phyloP scores from a whole-genome alignment of 2,113 vertebrate species.

The Budorcas taxicolor region DNA sequence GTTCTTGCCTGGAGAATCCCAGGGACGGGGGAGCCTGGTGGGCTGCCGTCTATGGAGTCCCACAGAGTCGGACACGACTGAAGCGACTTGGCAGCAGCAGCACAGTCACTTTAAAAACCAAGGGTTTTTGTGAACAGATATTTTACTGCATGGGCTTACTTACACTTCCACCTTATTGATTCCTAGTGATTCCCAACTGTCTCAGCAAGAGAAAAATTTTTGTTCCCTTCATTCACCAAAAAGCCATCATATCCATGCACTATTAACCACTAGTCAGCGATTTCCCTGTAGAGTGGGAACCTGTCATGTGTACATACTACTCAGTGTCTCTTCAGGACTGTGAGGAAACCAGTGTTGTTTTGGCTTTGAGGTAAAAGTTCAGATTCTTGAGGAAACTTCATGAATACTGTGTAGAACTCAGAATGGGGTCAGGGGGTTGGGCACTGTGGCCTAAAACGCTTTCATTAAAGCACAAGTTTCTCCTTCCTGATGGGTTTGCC shows the following conservation, averaged over 20 bases:
- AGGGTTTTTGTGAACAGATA: not conserved
- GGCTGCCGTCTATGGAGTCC: no score
- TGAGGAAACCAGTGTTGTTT: not conserved
- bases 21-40: no score
- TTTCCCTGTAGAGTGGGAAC: not conserved
- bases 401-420: not conserved
- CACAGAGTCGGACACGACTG: rapidly evolving
- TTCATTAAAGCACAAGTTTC: not conserved
- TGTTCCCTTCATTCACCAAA: not conserved
- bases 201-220: not conserved
- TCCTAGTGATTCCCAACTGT: not conserved
- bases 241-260: not conserved
- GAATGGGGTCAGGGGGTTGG: not conserved
- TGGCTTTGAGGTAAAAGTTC: not conserved
- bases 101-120: not conserved
- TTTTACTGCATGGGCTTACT: not conserved
- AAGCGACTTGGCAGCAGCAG: no score
- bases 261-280: not conserved
- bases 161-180: not conserved
- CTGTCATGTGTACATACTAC: not conserved
- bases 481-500: not conserved
- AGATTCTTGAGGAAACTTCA: not conserved
- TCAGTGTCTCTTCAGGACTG: not conserved
- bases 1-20: no score
- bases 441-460: not conserved